These are phyloP conservation scores for Malthinus flaveolus DNA, from an alignment of 2,888 invertebrate genomes.

Conservation along the genomic window DNA sequence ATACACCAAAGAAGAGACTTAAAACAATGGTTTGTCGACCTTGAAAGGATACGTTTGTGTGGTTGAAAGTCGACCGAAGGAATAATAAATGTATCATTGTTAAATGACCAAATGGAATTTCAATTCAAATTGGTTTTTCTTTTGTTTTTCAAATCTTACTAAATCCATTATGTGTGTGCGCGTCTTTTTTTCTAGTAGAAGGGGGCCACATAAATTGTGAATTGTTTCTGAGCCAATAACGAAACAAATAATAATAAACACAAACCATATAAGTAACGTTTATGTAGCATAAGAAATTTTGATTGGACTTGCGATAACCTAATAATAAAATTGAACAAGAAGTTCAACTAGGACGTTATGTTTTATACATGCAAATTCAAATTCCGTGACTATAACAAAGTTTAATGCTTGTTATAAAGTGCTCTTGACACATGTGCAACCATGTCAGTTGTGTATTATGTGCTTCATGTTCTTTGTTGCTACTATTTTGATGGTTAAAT, in stretches of 20 bases:
- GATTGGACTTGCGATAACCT: conserved; percentile 11
- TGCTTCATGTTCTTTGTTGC: background rate
- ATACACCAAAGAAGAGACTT: conserved; percentile 20
- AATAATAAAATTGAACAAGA: conserved; percentile 15
- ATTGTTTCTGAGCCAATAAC: background rate
- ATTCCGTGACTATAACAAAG: conserved; percentile 15
- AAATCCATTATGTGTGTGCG: background rate
- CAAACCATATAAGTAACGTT: conserved; percentile 5
- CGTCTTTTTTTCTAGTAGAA: background rate
- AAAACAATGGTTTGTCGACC: conserved; percentile 34
- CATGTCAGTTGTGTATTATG: conserved; percentile 15
- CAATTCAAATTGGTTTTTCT: conserved; percentile 10
- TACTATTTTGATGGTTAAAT: background rate
- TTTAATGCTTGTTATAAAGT: conserved; percentile 14
- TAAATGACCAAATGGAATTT: conserved; percentile 33
- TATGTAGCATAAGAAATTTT: background rate
- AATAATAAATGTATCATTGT: conserved; percentile 36
- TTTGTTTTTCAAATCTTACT: conserved; percentile 1
- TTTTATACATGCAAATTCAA: conserved; percentile 13
- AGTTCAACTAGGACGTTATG: conserved; percentile 10
- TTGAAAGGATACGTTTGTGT: conserved; percentile 32
- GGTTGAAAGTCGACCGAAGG: conserved; percentile 25
- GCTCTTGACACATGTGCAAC: conserved; percentile 11
- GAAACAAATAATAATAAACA: conserved; percentile 6
- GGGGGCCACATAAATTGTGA: background rate